These are phyloP conservation scores for Rhabdornis inornatus DNA, from an alignment of 2,113 vertebrate genomes.

Conservation along the genomic window DNA sequence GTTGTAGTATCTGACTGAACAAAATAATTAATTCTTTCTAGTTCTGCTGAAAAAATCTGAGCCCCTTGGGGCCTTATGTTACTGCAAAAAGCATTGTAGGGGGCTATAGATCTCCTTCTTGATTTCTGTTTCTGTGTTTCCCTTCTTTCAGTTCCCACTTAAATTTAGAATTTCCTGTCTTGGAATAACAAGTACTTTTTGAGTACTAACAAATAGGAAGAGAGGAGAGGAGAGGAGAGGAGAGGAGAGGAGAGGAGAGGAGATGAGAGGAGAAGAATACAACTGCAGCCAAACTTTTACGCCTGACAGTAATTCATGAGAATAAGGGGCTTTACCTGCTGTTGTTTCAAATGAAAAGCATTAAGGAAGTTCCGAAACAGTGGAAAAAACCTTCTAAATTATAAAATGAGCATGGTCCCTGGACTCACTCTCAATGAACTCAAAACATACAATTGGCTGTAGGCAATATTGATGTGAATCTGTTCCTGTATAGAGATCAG, in stretches of 20 bases:
- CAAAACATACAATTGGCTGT: not conserved
- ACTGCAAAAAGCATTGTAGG: not conserved
- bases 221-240: rapidly evolving
- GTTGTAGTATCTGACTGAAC: not conserved
- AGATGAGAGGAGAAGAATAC: not conserved
- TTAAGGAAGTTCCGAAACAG: not conserved
- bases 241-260: not conserved
- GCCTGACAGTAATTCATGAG: not conserved
- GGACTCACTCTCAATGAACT: not conserved
- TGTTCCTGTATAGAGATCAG: not conserved
- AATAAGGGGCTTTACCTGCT: not conserved
- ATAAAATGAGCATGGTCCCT: not conserved
- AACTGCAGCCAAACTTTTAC: not conserved
- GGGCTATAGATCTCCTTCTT: not conserved
- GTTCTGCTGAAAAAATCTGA: not conserved
- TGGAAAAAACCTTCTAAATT: not conserved
- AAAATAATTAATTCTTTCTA: not conserved
- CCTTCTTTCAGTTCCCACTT: not conserved
- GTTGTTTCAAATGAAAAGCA: not conserved
- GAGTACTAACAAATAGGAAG: not conserved
- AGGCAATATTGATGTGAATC: not conserved
- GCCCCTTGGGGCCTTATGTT: not conserved
- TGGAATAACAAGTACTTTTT: not conserved
- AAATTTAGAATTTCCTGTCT: not conserved
- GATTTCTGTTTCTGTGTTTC: not conserved